Conservation (phyloP, 2,113 vertebrate genomes). For the Lates calcarifer region DNA sequence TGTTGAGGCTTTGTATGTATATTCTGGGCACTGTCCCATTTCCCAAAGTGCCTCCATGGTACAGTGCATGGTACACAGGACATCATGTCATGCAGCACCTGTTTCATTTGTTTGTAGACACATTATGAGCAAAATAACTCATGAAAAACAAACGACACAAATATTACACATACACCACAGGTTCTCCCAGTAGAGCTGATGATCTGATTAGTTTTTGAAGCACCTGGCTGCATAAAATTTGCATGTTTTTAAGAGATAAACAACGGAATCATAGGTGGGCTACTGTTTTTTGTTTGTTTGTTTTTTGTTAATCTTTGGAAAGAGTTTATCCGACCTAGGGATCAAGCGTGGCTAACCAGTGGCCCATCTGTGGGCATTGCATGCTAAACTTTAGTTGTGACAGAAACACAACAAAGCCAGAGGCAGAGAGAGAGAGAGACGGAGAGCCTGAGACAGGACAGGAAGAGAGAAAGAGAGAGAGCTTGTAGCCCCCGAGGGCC, state of each 20-base stretch:
- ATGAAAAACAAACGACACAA: constrained; percentile 17
- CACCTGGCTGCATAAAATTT: constrained; percentile 11
- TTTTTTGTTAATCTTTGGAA: background rate
- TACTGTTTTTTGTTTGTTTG: background rate
- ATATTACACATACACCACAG: background rate
- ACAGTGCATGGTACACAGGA: background rate
- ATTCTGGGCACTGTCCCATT: constrained; percentile 6
- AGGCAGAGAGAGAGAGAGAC: constrained; percentile 37
- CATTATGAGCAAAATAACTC: background rate
- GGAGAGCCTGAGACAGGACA: constrained; percentile 5
- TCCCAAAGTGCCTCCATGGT: background rate
- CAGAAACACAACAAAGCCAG: constrained; percentile 40
- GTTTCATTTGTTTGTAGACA: constrained; percentile 8
- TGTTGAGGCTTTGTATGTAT: constrained; percentile 43
- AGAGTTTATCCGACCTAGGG: constrained; percentile 1
- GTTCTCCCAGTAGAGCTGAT: constrained; percentile 11
- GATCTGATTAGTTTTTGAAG: constrained; percentile 15
- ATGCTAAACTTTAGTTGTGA: constrained; percentile 42
- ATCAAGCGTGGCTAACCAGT: constrained; percentile 12
- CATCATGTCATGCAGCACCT: constrained; percentile 3
- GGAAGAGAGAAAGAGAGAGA: constrained; percentile 13
- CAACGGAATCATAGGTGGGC: background rate
- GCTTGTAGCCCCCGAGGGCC: constrained; percentile 58
- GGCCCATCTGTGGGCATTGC: constrained; percentile 7
- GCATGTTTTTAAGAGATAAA: constrained; percentile 2